phyloP scores from a whole-genome alignment of 2,113 vertebrate species.

The Heterotilapia buettikoferi region DNA sequence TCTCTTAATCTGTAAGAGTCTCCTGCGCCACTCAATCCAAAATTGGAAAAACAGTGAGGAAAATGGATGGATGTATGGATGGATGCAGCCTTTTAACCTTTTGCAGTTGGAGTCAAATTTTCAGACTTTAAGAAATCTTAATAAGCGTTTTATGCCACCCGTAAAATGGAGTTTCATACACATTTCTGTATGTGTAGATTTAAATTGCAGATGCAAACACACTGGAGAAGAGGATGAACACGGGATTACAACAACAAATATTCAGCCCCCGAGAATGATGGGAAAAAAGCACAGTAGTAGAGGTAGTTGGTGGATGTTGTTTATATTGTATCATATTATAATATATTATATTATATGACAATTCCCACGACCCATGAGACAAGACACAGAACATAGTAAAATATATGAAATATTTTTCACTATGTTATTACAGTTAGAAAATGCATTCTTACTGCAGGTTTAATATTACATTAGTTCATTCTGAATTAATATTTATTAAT shows the following conservation, averaged over 20 bases:
- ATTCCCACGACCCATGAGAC: not conserved
- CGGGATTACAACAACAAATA: not conserved
- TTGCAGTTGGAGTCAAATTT: not conserved
- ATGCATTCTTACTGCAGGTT: not conserved
- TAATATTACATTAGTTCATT: not conserved
- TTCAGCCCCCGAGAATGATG: not conserved
- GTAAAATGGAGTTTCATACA: not conserved
- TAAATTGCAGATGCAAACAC: not conserved
- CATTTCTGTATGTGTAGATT: not conserved
- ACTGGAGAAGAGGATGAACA: not conserved
- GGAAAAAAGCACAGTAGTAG: not conserved
- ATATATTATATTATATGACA: not conserved
- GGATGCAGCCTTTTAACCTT: not conserved
- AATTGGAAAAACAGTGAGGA: not conserved
- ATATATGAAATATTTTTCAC: not conserved
- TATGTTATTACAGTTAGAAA: not conserved
- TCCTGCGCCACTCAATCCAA: not conserved
- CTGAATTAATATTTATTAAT: not conserved
- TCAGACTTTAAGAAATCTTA: not conserved
- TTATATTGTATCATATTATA: not conserved
- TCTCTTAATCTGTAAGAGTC: not conserved
- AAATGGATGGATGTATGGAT: not conserved
- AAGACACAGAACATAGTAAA: not conserved
- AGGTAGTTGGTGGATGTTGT: not conserved
- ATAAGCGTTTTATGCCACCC: not conserved